Evolutionary conservation across 1,140 invertebrate genomes (phyloP).

Genomic region (Drosophila nigrodunni): DNA sequence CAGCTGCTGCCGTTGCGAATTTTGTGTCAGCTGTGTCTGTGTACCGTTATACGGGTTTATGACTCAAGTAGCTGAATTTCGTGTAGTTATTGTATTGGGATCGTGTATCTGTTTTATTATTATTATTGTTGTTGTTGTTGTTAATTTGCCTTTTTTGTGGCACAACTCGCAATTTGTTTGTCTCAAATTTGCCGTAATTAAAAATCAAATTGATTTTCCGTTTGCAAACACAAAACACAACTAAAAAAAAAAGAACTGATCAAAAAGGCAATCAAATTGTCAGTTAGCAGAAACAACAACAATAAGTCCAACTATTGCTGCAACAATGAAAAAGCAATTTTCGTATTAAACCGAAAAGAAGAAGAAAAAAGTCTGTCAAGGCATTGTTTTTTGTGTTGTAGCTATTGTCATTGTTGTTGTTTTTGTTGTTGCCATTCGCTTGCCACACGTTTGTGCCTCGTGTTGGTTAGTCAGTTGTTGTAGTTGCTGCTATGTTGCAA

Average conservation of each 20-base stretch:
- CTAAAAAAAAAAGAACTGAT: slow-evolving; percentile 24
- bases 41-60: slow-evolving; percentile 74
- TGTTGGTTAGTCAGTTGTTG: slow-evolving; percentile 48
- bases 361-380: slow-evolving; percentile 72
- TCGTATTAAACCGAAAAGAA: slow-evolving; percentile 56
- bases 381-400: slow-evolving; percentile 67
- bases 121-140: slow-evolving; percentile 39
- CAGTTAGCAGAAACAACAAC: slow-evolving; percentile 48
- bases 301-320: slow-evolving; percentile 57
- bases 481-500: slow-evolving; percentile 69
- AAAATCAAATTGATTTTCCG: slow-evolving; percentile 75
- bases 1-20: background rate
- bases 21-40: slow-evolving; percentile 39
- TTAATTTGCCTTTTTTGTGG: slow-evolving; percentile 73
- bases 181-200: slow-evolving; percentile 79
- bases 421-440: slow-evolving; percentile 57
- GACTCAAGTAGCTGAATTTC: slow-evolving; percentile 58
- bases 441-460: slow-evolving; percentile 71
- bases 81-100: slow-evolving; percentile 10
- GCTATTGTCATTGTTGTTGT: slow-evolving; percentile 48
- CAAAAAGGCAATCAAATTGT: slow-evolving; percentile 64
- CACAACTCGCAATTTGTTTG: slow-evolving; percentile 69
- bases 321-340: slow-evolving; percentile 80
- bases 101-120: slow-evolving; percentile 11
- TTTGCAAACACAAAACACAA: slow-evolving; percentile 49